A percentile compares a stretch with the other conserved stretches of the same genome.
Conservation (phyloP, 2,888 invertebrate species). For the Aquatica leii region DNA sequence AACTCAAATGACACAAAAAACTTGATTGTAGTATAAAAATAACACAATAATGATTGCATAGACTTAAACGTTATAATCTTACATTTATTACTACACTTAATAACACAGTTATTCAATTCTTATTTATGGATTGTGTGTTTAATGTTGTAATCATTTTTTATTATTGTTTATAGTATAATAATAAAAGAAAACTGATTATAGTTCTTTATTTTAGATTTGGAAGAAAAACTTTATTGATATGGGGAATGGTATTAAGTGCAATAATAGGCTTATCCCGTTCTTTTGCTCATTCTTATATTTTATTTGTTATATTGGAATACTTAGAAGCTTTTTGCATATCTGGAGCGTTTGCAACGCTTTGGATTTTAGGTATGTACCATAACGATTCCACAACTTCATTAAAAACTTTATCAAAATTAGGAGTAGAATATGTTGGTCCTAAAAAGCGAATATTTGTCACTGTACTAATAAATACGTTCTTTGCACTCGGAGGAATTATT, state of each 20-base stretch:
- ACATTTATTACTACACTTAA: no score
- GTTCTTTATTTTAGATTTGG: constrained; percentile 8
- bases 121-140: no score
- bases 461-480: constrained; percentile 73
- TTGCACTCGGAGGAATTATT: constrained; percentile 74
- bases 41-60: no score
- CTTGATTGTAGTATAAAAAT: no score
- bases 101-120: no score
- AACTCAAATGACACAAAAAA: no score
- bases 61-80: no score
- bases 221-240: background rate
- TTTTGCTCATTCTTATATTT: background rate
- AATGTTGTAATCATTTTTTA: no score
- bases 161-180: no score
- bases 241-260: background rate
- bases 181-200: no score
- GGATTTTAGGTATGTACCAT: constrained; percentile 35
- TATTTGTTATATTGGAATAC: background rate
- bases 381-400: no score
- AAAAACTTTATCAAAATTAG: no score
- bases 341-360: background rate
- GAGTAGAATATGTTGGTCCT: constrained; percentile 79
- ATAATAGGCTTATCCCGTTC: background rate
- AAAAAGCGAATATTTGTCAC: constrained; percentile 76
- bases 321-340: background rate